Evolutionary conservation across 2,797 vertebrate species (phyloP).

Genomic region (Rhinogobio ventralis): DNA sequence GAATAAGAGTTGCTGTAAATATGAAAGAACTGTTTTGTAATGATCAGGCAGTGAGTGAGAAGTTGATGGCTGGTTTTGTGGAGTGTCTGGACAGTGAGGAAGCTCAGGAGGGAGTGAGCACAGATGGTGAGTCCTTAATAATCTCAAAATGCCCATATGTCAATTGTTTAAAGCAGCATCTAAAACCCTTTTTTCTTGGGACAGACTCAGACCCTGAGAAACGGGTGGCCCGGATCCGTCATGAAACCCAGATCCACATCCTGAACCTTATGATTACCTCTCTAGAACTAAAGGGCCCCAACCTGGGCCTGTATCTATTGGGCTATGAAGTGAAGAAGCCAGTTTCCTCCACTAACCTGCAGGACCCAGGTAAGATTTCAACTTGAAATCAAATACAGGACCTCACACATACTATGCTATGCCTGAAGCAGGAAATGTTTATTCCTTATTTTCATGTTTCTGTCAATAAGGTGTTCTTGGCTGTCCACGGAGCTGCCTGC

Average conservation of each 20-base stretch:
- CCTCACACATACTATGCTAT: background rate
- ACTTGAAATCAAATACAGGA: background rate
- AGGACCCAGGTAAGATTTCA: slow-evolving; percentile 88
- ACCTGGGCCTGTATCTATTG: slow-evolving; percentile 91
- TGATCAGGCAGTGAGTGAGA: slow-evolving; percentile 87
- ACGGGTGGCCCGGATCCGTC: slow-evolving; percentile 83
- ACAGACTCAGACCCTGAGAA: slow-evolving; percentile 85
- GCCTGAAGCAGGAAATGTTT: background rate
- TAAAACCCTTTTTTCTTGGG: slow-evolving; percentile 25
- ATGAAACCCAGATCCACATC: slow-evolving; percentile 95
- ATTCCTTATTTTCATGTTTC: background rate
- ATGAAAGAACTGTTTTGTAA: slow-evolving; percentile 24
- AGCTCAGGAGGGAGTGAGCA: slow-evolving; percentile 87
- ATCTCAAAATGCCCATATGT: background rate
- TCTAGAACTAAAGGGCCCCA: slow-evolving; percentile 91
- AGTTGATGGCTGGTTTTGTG: slow-evolving; percentile 97
- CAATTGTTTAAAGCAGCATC: background rate
- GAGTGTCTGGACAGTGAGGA: slow-evolving; percentile 96
- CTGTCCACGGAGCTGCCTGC: slow-evolving; percentile 94
- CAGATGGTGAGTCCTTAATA: slow-evolving; percentile 80
- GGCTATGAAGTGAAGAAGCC: slow-evolving; percentile 97
- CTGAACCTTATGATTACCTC: slow-evolving; percentile 96
- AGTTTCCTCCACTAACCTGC: slow-evolving; percentile 92
- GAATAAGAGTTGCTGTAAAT: background rate
- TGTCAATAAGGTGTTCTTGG: slow-evolving; percentile 88